Evolutionary conservation across 2,113 vertebrate species (phyloP).

Genomic region (Alouatta palliata): DNA sequence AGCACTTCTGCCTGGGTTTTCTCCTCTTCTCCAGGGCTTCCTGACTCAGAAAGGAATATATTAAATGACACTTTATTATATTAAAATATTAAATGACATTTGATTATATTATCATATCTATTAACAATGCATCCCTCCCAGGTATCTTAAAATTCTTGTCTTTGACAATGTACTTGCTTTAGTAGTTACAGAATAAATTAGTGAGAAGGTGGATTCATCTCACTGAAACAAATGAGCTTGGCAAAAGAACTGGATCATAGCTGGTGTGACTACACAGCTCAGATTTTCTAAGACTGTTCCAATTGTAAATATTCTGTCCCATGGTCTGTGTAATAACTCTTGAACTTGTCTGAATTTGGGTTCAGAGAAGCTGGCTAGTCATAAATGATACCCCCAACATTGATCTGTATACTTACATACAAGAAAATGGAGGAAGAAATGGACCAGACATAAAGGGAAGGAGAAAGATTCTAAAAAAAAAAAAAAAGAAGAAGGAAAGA

Average conservation of each 20-base stretch:
- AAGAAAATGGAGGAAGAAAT: not conserved
- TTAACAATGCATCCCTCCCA: not conserved
- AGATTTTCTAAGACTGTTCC: not conserved
- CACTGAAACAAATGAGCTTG: conserved; percentile 18
- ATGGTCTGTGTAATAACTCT: not conserved
- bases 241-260: conserved; percentile 12
- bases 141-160: conserved; percentile 19
- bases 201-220: not conserved
- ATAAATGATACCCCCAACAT: not conserved
- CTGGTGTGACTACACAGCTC: not conserved
- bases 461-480: not conserved
- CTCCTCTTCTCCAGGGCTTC: not conserved
- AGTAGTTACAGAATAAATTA: conserved; percentile 33
- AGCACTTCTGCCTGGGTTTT: not conserved
- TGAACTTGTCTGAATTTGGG: not conserved
- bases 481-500: conserved; percentile 17
- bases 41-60: conserved; percentile 43
- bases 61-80: conserved; percentile 15
- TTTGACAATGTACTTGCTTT: conserved; percentile 39
- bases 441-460: not conserved
- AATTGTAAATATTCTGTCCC: conserved; percentile 4
- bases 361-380: not conserved
- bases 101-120: not conserved
- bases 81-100: conserved; percentile 37
- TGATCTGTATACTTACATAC: not conserved